Percentiles rank a stretch among this genome's conserved stretches.
phyloP scores from a whole-genome alignment of 1,140 invertebrate species.

The Hypothenemus hampei region DNA sequence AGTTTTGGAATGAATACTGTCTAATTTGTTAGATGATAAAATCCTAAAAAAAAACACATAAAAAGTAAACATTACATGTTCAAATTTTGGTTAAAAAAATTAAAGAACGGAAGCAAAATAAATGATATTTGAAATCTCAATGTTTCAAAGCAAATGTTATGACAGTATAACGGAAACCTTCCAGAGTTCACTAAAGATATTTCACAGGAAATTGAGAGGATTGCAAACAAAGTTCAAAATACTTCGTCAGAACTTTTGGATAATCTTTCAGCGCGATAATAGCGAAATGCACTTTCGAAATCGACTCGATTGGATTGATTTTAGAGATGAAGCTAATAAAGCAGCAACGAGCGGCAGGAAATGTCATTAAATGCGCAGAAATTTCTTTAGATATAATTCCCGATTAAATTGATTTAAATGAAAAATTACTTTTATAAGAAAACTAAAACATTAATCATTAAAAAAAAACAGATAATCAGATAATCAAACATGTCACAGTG shows the following conservation, averaged over 20 bases:
- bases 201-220: neutral
- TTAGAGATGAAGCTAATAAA: slow-evolving; percentile 13
- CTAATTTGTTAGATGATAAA: slow-evolving; percentile 54
- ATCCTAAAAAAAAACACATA: slow-evolving; percentile 49
- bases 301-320: slow-evolving; percentile 16
- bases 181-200: too few relatives aligned
- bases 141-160: neutral
- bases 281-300: slow-evolving; percentile 17
- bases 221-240: slow-evolving; percentile 6
- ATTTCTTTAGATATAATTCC: slow-evolving; percentile 3
- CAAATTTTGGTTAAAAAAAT: too few relatives aligned
- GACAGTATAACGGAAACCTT: too few relatives aligned
- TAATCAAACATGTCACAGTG: too few relatives aligned
- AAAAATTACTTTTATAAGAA: neutral
- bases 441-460: neutral
- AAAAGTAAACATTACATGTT: too few relatives aligned
- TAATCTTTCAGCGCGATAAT: slow-evolving; percentile 14
- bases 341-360: neutral
- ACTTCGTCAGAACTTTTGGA: slow-evolving; percentile 11
- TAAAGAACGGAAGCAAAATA: too few relatives aligned
- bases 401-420: too few relatives aligned
- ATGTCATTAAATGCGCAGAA: slow-evolving; percentile 11
- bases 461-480: neutral
- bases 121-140: neutral
- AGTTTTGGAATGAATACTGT: slow-evolving; percentile 50